These are phyloP conservation scores for Chaetodon trifasciatus DNA, from an alignment of 2,797 vertebrate genomes.

Conservation along the genomic window DNA sequence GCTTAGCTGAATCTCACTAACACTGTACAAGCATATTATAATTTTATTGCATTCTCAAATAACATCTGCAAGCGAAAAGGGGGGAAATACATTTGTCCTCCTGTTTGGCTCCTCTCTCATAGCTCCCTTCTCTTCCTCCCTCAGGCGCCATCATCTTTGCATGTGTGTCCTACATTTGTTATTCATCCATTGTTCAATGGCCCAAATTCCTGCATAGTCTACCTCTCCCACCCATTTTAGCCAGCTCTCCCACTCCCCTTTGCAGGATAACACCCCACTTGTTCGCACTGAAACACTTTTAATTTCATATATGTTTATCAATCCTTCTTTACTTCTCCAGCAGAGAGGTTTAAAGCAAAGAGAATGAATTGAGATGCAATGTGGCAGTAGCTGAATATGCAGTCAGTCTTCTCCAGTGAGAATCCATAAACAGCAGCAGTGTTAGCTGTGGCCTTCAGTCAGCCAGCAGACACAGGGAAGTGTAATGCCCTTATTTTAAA, in stretches of 20 bases:
- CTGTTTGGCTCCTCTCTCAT: constrained; percentile 6
- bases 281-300: neutral
- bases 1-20: neutral
- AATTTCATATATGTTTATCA: neutral
- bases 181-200: constrained; percentile 54
- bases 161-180: constrained; percentile 53
- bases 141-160: constrained; percentile 43
- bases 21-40: neutral
- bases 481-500: constrained; percentile 23
- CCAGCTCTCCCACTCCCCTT: constrained; percentile 2
- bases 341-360: neutral
- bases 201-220: constrained; percentile 36
- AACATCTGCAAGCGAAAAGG: neutral
- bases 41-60: neutral
- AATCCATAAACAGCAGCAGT: constrained; percentile 9
- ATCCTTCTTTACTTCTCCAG: neutral
- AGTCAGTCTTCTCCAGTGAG: constrained; percentile 3
- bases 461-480: constrained; percentile 11
- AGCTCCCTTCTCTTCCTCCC: constrained; percentile 10
- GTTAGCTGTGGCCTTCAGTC: constrained; percentile 22
- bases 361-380: neutral
- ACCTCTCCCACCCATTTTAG: constrained; percentile 21
- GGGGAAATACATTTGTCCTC: neutral
- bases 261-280: neutral
- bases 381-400: constrained; percentile 12